A percentile compares a stretch with the other conserved stretches of the same genome.
phyloP scores from a whole-genome alignment of 2,888 invertebrate species.

The Eilema griseolum region DNA sequence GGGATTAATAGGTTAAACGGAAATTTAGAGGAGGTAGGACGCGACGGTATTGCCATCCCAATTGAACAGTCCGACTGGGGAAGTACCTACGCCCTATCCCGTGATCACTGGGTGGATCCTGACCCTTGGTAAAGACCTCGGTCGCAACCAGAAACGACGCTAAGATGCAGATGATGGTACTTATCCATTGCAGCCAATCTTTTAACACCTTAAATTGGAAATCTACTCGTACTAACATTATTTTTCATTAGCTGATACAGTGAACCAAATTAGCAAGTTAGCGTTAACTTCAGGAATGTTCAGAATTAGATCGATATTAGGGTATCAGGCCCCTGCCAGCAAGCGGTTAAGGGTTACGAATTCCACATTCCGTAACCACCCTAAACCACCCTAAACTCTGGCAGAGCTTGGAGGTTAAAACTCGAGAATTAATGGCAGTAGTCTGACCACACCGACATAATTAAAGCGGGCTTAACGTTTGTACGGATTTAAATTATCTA shows the following conservation, averaged over 20 bases:
- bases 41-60: no score
- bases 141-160: no score
- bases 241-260: neutral
- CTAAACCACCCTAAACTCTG: neutral
- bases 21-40: no score
- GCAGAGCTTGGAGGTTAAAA: neutral
- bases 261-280: neutral
- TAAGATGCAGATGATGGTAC: no score
- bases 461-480: neutral
- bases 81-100: no score
- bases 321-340: neutral
- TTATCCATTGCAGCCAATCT: no score
- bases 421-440: neutral
- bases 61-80: no score
- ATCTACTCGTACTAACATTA: no score
- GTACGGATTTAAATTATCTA: neutral
- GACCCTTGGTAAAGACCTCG: no score
- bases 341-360: constrained; percentile 4
- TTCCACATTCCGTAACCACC: neutral
- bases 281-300: neutral
- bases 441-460: neutral
- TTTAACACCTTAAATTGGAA: no score
- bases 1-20: no score
- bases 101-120: no score
- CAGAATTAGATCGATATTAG: neutral